Evolutionary conservation across 2,113 vertebrate species (phyloP), one percentile per base, ranked within the genome.

Genomic region (Cinclus cinclus): DNA sequence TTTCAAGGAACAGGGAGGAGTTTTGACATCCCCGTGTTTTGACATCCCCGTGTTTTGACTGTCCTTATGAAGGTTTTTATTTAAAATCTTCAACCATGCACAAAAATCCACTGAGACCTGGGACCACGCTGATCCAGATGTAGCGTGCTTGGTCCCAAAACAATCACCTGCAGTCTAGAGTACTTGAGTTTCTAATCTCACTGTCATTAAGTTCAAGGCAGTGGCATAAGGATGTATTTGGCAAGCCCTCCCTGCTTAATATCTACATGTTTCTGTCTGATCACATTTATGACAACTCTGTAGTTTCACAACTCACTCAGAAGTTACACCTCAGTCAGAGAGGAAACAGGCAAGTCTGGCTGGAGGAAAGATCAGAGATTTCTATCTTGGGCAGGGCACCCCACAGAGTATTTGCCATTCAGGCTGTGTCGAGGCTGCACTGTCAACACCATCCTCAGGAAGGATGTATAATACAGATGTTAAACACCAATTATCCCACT

Each of bases 331-430:
- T 90, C 74, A 58, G 68, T 74, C 15, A 2, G 39, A 86, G 64
- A 96, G 90, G 90, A 94, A 86, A 89, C 73, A 92, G 70, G 85
- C 83, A 86, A 89, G 76, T 87, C 92, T 93, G 90, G 73, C 94
- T 92, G 89, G 68, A 94, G 91, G 89, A 94, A 91, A 92, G 91
- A 95, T 90, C 79, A 83, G 80, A 96, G 95, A 97, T 95, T 42
- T 95, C 92, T 94, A 94, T 95, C 94, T 93, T 92, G 92, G 95
- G 95, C 92, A 96, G 92, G 95, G 96, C 88, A 96, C 60, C 85
- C 78, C 95, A 71, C 65, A 86, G 90, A 17, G 2, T 90, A 65
- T 95, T 93, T 94, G 89, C 94, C 71, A 90, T 93, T 67, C 90
- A 88, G 90, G 83, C 86, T 92, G 89, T 88, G 71, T 90, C 12